Evolutionary conservation across 2,888 invertebrate species (phyloP), one percentile per base, ranked within the genome.

Genomic region (Drosophila meridionalis): DNA sequence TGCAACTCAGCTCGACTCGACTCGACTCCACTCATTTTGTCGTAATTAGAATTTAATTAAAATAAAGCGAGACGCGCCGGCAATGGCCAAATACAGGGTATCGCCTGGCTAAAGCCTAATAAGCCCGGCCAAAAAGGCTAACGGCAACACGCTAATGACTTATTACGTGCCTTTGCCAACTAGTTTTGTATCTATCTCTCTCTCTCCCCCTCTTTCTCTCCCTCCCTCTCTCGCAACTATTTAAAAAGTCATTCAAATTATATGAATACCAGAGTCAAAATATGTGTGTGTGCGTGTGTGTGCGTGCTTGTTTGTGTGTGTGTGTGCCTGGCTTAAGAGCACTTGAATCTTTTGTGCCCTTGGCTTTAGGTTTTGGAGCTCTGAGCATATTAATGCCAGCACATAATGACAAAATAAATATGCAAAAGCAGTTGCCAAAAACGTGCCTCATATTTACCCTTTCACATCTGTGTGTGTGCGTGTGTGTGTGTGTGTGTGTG

Each of bases 401-500:
- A 90, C 92, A 91, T 92, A 92, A 92, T 93, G 92, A 92, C 92
- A 92, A 92, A 93, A 92, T 92, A 92, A 93, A 92, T 92, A 92
- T 91, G 92, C 91, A 80, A 89, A 91, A 91, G 91, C 90, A 91
- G 91, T 91, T 92, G 80, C 81, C 83, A 71, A 82, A 89, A 89
- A 89, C 91, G 91, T 91, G 91, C 89, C 63, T 83, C 80, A 81
- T 88, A 87, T 87, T 86, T 68, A 67, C 68, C 82, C 87, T 83
- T 87, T 87, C 84, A 83, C 61, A 66, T 47, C 45, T 40, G 6
- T 3, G 32, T 61, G 34, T 60, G 9, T 53, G 32, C 32, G 53
- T 50, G 8, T 4, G 1, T 43, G 2, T 34, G 11, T 36, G 11
- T 43, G 34, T 65, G 47, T 57, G 32, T 36, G 38, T n/a, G 28